A percentile compares a stretch with the other conserved stretches of the same genome.
phyloP scores from a whole-genome alignment of 2,113 vertebrate species.

The Sapajus apella region DNA sequence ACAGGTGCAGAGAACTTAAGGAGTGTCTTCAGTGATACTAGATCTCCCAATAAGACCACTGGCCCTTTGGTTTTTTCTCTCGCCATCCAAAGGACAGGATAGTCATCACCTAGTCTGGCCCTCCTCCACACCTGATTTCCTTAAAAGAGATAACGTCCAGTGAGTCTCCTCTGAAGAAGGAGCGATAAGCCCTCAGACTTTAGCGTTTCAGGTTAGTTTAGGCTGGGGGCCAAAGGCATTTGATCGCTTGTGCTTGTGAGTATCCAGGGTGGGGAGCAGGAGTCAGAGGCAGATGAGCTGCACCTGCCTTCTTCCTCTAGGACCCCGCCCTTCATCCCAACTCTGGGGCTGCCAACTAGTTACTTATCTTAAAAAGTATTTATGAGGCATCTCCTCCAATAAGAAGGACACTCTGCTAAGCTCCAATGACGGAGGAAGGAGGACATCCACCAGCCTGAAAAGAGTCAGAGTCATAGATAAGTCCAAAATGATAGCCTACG shows the following conservation, averaged over 20 bases:
- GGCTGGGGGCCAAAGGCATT: neutral
- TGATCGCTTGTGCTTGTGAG: neutral
- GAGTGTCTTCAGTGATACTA: neutral
- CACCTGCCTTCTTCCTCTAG: neutral
- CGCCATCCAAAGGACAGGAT: neutral
- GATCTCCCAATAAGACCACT: neutral
- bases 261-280: neutral
- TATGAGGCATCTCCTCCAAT: neutral
- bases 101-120: neutral
- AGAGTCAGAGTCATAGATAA: neutral
- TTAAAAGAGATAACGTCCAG: neutral
- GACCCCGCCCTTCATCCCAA: neutral
- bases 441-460: neutral
- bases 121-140: neutral
- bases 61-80: neutral
- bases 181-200: neutral
- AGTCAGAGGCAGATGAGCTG: neutral
- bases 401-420: neutral
- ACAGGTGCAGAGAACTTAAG: neutral
- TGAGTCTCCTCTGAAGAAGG: neutral
- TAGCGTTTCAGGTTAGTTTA: neutral
- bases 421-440: neutral
- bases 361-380: neutral
- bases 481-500: too few species aligned
- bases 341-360: neutral